Base-by-base conservation (phyloP, 2,888 invertebrate genomes). In the Pomacea canaliculata region DNA sequence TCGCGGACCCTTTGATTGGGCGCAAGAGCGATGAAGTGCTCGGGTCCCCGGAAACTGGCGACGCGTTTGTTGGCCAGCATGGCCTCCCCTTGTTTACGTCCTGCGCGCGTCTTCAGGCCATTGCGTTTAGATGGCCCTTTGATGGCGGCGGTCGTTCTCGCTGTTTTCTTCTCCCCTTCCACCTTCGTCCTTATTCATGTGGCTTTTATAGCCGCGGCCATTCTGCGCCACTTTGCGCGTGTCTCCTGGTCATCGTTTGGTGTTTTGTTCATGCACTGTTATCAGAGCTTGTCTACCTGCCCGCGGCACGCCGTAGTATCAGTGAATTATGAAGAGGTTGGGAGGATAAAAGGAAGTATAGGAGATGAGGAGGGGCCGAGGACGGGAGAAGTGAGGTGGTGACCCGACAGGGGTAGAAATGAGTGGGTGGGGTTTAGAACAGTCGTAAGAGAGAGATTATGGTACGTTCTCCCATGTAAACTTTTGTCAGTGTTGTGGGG, bases 121-220 rank as follows among this genome's bases (percentile, higher is more conserved):
- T 68, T 68, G 68, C 48, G 68, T 46, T 68, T 68, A 68, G 48
- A 68, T 68, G 68, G 46, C 68, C 18, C 37, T 68, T 68, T 68
- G 48, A 68, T 68, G 37, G 19, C 48, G 48, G 12, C 37, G 48
- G 27, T 12, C 12, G 63, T 63, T 46, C 37, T 37, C 9, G 23
- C 48, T n/a, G 68, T 46, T 68, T 68, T 46, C 68, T 68, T 37
- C 48, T 9, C 68, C 48, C 37, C 37, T 37, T 68, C 27, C 37
- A 68, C 68, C 7, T 46, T 13, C 37, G 48, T 68, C 68, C 10
- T 27, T n/a, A 27, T 27, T n/a, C 63, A 63, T 27, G 63, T 68
- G 7, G 63, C 63, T 63, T 27, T 63, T 12, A 23, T 27, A 63
- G 63, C 63, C 7, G 16, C 10, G 23, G 5, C 63, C 63, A 23